Evolutionary conservation across 2,888 invertebrate species (phyloP), one percentile per base, ranked within the genome.

Genomic region (Phanerotoma sp.): DNA sequence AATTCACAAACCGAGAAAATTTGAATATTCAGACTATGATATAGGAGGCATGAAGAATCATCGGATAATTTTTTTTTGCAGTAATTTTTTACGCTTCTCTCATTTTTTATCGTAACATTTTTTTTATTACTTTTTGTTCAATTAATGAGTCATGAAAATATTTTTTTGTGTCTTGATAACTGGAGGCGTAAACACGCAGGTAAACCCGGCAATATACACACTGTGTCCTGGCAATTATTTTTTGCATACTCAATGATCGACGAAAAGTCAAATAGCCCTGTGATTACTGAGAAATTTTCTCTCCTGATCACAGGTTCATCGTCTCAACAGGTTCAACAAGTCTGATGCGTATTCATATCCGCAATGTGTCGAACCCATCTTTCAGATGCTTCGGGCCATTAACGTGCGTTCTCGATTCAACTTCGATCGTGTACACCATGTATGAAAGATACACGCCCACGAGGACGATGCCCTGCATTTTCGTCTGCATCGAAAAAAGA

Each of bases 251-350:
- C 44, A 50, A 47, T 47, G 50, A 50, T 41, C 40, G 41, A 41
- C 41, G 40, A 40, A 50, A 40, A 40, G 46, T 47, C 32, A 35
- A 54, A 49, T 54, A 42, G 54, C 37, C 20, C 49, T 28, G 37
- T 35, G 54, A 45, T 54, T 49, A 54, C 49, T 22, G 54, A 54
- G 49, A 54, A 54, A 54, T 54, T 54, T 49, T 42, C 37, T n/a
- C n/a, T 37, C 11, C 42, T 54, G 48, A 54, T 54, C 42, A 54
- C 47, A 42, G 48, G 53, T 50, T 48, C 33, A 9, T 49, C 30
- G 28, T 44, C 44, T 44, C 22, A 44, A 45, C 28, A 45, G 30
- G 20, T 45, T 45, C 20, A 38, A 38, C 38, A 20, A 18, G 38
- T 38, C 38, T 38, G n/a, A n/a, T n/a, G 38, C 20, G 20, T 18